Evolutionary conservation across 2,797 vertebrate genomes (phyloP), one percentile per base, ranked within the genome.

Genomic region (Cyclura pinguis): DNA sequence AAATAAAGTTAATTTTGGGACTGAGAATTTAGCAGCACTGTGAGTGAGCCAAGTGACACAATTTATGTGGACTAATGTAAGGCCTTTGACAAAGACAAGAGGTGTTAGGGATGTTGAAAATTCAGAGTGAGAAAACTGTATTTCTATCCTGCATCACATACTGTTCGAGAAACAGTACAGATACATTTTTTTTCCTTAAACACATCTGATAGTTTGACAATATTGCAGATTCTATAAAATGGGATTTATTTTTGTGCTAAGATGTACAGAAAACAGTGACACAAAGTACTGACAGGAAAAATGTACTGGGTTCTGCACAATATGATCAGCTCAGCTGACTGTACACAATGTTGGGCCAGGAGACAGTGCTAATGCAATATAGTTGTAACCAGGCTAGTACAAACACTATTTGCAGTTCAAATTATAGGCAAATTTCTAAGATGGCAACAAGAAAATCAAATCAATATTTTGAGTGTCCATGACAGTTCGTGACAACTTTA

Each of bases 61-160:
- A 92, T 92, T 95, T 94, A 89, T 82, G 85, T 90, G 87, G 84
- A 88, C 91, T 93, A 94, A 92, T 81, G 90, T 92, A 93, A 89
- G 0, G 0, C n/a, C 88, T 94, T 89, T 94, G 91, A 94, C 83
- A 89, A 91, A 57, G 80, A 59, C 88, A 93, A 89, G 88, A 92
- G 69, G 88, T 84, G 93, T 73, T 88, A 91, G 94, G 86, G 89
- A 95, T 93, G 20, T 24, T 73, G 57, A 86, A 76, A 86, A 59
- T 24, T 52, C 38, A 73, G 22, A 29, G 24, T 8, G 42, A 81
- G n/a, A 35, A 69, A 55, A 62, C 7, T 13, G 29, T 20, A 74
- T 74, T 29, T 74, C 38, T 86, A 55, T 52, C 16, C 27, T 81
- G 67, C 52, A 47, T 52, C 89, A 81, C 52, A 62, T 57, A 27